A percentile compares a stretch with the other conserved stretches of the same genome.
Conservation (phyloP, 2,797 vertebrate species). For the Phalanger gymnotis region DNA sequence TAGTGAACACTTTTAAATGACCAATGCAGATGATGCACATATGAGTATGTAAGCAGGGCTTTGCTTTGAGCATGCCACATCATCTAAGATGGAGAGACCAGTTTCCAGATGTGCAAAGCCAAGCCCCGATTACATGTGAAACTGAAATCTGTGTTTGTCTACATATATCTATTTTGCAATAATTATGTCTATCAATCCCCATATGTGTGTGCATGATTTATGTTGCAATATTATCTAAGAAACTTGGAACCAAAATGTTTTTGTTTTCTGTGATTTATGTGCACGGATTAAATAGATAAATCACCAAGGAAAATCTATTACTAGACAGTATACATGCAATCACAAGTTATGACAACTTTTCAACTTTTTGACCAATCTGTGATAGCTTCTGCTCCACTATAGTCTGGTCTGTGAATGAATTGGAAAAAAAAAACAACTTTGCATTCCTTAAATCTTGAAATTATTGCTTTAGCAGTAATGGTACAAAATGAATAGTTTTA, state of each 20-base stretch:
- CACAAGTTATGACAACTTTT: constrained; percentile 58
- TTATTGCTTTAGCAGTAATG: constrained; percentile 56
- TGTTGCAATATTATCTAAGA: constrained; percentile 72
- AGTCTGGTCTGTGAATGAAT: constrained; percentile 51
- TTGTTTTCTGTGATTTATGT: constrained; percentile 73
- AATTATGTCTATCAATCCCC: constrained; percentile 65
- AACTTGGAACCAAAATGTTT: constrained; percentile 64
- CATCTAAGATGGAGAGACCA: neutral
- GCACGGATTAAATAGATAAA: constrained; percentile 70
- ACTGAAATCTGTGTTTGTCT: constrained; percentile 70
- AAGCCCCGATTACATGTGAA: neutral
- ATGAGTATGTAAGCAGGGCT: neutral
- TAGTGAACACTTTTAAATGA: constrained; percentile 37
- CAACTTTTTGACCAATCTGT: constrained; percentile 41
- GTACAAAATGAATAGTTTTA: constrained; percentile 51
- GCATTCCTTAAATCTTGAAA: constrained; percentile 51
- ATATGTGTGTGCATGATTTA: constrained; percentile 73
- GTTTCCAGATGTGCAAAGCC: neutral
- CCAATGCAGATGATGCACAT: constrained; percentile 62
- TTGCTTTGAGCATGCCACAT: neutral
- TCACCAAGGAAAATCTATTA: constrained; percentile 60
- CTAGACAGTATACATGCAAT: constrained; percentile 19
- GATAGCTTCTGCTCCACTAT: constrained; percentile 47
- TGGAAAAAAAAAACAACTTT: neutral
- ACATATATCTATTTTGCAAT: constrained; percentile 67